These are phyloP conservation scores for Perccottus glenii DNA, from an alignment of 2,113 vertebrate genomes.

Conservation along the genomic window DNA sequence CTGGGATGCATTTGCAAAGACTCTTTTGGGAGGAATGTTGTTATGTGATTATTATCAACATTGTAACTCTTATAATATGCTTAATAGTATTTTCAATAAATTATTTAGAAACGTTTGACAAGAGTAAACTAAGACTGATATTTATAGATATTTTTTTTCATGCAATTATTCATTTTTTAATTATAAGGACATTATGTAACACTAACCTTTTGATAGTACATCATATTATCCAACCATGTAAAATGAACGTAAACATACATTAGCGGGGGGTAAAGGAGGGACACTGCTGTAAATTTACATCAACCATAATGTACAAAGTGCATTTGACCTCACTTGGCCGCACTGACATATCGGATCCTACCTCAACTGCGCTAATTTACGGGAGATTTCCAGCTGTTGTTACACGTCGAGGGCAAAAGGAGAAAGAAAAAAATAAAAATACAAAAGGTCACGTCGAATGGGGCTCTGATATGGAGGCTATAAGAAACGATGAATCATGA, in stretches of 20 bases:
- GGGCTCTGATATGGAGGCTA: constrained; percentile 9
- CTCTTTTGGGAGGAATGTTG: too few species aligned
- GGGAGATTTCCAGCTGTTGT: neutral
- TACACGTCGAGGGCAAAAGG: neutral
- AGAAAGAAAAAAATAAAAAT: neutral
- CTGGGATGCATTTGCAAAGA: too few species aligned
- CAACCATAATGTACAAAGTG: neutral
- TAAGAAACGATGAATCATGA: constrained; percentile 27
- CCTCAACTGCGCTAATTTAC: neutral
- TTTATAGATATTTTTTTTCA: too few species aligned
- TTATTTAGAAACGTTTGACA: too few species aligned
- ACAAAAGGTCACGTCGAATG: constrained; percentile 24
- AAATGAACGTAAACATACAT: neutral
- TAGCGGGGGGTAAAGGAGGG: neutral
- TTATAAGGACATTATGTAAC: neutral
- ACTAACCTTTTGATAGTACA: neutral
- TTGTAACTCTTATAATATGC: too few species aligned
- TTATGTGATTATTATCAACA: too few species aligned
- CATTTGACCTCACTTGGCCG: constrained; percentile 18
- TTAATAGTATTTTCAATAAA: too few species aligned
- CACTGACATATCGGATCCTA: neutral
- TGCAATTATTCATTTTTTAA: too few species aligned
- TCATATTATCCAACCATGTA: neutral
- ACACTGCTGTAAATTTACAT: neutral
- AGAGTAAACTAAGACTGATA: too few species aligned